Evolutionary conservation across 2,113 vertebrate species (phyloP).

Genomic region (Uria aalge): DNA sequence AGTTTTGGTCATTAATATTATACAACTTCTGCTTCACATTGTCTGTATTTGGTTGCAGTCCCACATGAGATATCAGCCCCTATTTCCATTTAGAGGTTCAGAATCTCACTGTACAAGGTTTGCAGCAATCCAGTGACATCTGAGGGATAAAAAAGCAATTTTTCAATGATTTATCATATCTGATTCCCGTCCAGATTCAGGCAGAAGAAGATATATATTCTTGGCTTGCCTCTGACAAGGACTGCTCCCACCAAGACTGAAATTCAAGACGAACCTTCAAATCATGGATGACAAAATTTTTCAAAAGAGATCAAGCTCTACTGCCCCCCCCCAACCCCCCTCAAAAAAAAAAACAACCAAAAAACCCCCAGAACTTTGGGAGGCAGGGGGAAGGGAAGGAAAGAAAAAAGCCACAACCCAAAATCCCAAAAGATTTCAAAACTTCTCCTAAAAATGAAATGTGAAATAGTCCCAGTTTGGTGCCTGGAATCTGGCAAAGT

Average conservation of each 20-base stretch:
- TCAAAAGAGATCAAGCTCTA: background rate
- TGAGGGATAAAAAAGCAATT: background rate
- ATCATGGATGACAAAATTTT: background rate
- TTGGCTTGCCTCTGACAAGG: background rate
- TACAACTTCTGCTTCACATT: background rate
- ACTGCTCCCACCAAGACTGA: background rate
- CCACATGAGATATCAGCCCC: background rate
- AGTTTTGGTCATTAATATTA: background rate
- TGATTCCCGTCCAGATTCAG: background rate
- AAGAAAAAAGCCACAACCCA: background rate
- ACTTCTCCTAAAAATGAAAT: background rate
- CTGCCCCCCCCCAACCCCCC: background rate
- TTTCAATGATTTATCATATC: background rate
- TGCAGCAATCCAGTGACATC: background rate
- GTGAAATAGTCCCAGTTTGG: background rate
- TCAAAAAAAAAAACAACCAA: background rate
- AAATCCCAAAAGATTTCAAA: background rate
- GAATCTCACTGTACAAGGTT: background rate
- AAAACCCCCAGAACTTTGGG: background rate
- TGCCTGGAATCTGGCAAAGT: background rate
- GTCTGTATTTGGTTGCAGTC: background rate
- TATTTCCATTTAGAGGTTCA: background rate
- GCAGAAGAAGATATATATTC: background rate
- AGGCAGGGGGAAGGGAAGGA: rapidly evolving
- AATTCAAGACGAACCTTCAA: background rate